Conservation (phyloP, 2,797 vertebrate genomes). For the Muraenolepis orangiensis region DNA sequence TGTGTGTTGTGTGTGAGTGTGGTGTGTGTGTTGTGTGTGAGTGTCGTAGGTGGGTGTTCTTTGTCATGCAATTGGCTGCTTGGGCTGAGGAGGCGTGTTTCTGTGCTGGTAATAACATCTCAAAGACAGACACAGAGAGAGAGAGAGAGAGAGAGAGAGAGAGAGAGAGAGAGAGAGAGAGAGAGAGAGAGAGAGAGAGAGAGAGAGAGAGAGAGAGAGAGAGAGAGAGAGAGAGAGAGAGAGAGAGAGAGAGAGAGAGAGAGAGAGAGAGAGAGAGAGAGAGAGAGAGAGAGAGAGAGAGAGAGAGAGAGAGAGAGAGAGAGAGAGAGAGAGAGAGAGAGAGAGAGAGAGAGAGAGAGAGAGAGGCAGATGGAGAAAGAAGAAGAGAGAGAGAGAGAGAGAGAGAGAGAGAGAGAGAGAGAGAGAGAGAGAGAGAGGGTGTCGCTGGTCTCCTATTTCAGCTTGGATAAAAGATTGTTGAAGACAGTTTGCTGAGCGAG, state of each 20-base stretch:
- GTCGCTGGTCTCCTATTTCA: constrained; percentile 61
- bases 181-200: constrained; percentile 24
- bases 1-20: background rate
- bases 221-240: too few relatives aligned
- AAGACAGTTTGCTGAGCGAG: constrained; percentile 61
- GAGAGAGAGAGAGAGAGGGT: constrained; percentile 28
- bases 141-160: constrained; percentile 19
- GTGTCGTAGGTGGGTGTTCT: background rate
- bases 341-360: constrained; percentile 29
- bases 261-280: constrained; percentile 32
- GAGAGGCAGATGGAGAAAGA: constrained; percentile 47
- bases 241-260: too few relatives aligned
- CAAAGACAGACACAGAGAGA: constrained; percentile 38
- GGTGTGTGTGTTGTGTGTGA: too few relatives aligned
- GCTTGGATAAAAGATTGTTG: constrained; percentile 62
- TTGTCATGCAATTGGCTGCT: background rate
- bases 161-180: constrained; percentile 19
- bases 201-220: constrained; percentile 43
- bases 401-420: constrained; percentile 15
- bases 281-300: constrained; percentile 31
- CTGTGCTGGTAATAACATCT: background rate
- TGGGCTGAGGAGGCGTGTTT: background rate
- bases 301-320: constrained; percentile 19
- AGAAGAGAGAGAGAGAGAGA: constrained; percentile 28
- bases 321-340: constrained; percentile 14